phyloP scores from a whole-genome alignment of 2,888 invertebrate genomes.

The Lycocerus yunnanus region DNA sequence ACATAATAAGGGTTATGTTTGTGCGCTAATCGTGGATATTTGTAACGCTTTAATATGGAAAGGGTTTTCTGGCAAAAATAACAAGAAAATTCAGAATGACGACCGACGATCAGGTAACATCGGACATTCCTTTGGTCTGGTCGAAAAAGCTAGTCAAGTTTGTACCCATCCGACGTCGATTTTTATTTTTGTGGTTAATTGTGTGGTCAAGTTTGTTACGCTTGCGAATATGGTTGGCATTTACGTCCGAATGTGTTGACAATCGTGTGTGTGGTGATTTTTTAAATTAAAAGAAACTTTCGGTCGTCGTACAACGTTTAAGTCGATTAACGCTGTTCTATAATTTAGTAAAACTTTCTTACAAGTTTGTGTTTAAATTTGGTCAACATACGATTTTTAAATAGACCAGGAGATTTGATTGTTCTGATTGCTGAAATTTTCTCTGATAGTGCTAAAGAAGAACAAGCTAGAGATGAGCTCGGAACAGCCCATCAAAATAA shows the following conservation, averaged over 20 bases:
- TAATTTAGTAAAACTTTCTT: not conserved
- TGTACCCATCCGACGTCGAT: accelerated
- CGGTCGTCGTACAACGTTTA: not conserved
- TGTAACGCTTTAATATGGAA: slow-evolving; percentile 80
- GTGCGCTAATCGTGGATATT: slow-evolving; percentile 77
- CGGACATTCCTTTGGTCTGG: slow-evolving; percentile 45
- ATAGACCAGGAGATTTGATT: not conserved
- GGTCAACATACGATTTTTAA: not conserved
- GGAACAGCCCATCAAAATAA: slow-evolving; percentile 85
- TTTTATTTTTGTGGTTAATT: not conserved
- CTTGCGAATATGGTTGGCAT: slow-evolving; percentile 55
- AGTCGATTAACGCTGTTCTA: not conserved
- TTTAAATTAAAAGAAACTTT: not conserved
- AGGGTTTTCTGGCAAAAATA: slow-evolving; percentile 32
- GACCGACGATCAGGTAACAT: slow-evolving; percentile 44
- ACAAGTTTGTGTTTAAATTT: not conserved
- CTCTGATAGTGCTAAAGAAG: slow-evolving; percentile 70
- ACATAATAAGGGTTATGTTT: slow-evolving; percentile 79
- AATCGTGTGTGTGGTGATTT: slow-evolving; percentile 26
- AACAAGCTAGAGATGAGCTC: slow-evolving; percentile 69
- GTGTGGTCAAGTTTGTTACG: not conserved
- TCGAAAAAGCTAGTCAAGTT: slow-evolving; percentile 39
- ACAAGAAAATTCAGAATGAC: slow-evolving; percentile 40
- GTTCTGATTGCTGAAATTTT: slow-evolving; percentile 5
- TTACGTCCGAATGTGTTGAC: slow-evolving; percentile 49